phyloP scores from a whole-genome alignment of 2,113 vertebrate species.

The Ceyx cyanopectus region DNA sequence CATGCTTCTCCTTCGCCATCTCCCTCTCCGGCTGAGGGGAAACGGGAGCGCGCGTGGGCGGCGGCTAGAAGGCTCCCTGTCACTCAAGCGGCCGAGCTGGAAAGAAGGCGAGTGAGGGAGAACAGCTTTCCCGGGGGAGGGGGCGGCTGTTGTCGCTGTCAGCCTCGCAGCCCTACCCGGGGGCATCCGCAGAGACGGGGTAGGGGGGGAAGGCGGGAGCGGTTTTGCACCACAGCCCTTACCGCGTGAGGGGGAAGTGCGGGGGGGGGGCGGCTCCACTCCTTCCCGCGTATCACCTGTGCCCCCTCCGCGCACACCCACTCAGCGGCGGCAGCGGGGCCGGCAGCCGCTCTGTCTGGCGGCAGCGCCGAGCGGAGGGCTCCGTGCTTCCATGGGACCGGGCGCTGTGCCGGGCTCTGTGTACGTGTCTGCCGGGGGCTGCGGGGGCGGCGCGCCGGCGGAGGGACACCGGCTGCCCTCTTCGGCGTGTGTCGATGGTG shows the following conservation, averaged over 20 bases:
- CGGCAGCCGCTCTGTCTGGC: neutral
- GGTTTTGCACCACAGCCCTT: neutral
- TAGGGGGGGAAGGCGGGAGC: neutral
- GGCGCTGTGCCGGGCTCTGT: neutral
- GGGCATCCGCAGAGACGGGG: neutral
- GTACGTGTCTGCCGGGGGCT: neutral
- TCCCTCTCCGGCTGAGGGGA: constrained; percentile 45
- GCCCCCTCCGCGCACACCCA: neutral
- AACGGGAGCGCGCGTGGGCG: constrained; percentile 65
- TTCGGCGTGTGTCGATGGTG: neutral
- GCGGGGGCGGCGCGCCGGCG: neutral
- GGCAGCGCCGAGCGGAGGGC: neutral
- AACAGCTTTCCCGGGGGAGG: constrained; percentile 49
- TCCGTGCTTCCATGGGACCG: neutral
- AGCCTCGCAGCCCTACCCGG: constrained; percentile 16
- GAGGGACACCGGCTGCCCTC: neutral
- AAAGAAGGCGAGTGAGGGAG: constrained; percentile 47
- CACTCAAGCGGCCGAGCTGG: constrained; percentile 69
- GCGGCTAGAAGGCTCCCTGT: constrained; percentile 72
- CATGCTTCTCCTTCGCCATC: constrained; percentile 61
- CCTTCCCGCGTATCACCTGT: neutral
- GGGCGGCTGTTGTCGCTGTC: constrained; percentile 48
- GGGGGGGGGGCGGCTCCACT: neutral
- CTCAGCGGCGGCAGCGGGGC: neutral
- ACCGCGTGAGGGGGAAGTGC: neutral